Conservation (phyloP, 1,140 invertebrate genomes). For the fruit fly (Drosophila melanogaster) region Release_6_plus_ISO1_MT NC_004354.4:12921001-12921500, state of each 20-base stretch:
- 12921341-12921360: slow-evolving; percentile 15
- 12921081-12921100: slow-evolving; percentile 38
- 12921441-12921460: too few species aligned
- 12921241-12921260: slow-evolving; percentile 8
- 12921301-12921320: slow-evolving; percentile 32
- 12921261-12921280: background rate
- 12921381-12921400: background rate
- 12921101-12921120: slow-evolving; percentile 8
- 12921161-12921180: background rate
- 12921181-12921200: background rate
- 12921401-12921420: background rate
- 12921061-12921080: slow-evolving; percentile 33
- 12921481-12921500: too few species aligned
- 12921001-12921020: slow-evolving; percentile 19
- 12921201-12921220: slow-evolving; percentile 1
- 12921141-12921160: background rate
- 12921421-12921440: background rate
- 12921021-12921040: slow-evolving; percentile 20
- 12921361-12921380: slow-evolving; percentile 13
- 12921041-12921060: slow-evolving; percentile 45
- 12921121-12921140: slow-evolving; percentile 43
- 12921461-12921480: too few species aligned
- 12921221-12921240: slow-evolving; percentile 7
- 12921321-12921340: slow-evolving; percentile 31
- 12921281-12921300: slow-evolving; percentile 11